phyloP scores from a whole-genome alignment of 2,113 vertebrate genomes.

The Dasypus novemcinctus region DNA sequence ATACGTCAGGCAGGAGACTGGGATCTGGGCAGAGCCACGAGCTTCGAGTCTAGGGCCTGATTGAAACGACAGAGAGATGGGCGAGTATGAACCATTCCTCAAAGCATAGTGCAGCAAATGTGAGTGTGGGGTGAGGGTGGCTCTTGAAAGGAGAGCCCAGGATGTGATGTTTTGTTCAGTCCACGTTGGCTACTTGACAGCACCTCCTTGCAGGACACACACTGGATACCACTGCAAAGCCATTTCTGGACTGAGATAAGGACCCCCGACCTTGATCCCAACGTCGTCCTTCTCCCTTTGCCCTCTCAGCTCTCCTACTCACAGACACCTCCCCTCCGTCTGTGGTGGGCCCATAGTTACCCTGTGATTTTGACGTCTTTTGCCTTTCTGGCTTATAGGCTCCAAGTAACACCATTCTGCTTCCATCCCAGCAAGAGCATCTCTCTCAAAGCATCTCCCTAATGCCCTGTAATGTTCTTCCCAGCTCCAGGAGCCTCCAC shows the following conservation, averaged over 20 bases:
- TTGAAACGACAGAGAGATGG: not conserved
- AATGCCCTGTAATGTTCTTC: not conserved
- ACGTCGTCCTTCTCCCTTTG: no score
- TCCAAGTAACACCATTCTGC: not conserved
- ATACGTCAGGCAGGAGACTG: no score
- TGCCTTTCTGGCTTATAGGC: not conserved
- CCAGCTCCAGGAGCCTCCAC: accelerated
- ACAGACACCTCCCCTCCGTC: accelerated
- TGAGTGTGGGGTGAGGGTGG: not conserved
- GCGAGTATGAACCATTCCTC: not conserved
- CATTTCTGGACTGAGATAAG: not conserved
- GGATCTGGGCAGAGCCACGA: not conserved
- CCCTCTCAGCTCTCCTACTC: not conserved
- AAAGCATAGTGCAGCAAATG: not conserved
- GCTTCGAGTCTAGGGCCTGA: not conserved
- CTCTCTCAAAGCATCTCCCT: not conserved
- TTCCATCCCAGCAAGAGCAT: not conserved
- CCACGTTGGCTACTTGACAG: not conserved
- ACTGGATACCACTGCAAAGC: not conserved
- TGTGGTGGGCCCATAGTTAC: not conserved
- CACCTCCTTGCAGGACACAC: not conserved
- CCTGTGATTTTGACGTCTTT: not conserved
- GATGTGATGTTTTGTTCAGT: not conserved
- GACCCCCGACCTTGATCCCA: not conserved
- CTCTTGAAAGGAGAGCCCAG: not conserved